These are phyloP conservation scores for Toxostoma redivivum DNA, from an alignment of 2,113 vertebrate species.

Conservation along the genomic window DNA sequence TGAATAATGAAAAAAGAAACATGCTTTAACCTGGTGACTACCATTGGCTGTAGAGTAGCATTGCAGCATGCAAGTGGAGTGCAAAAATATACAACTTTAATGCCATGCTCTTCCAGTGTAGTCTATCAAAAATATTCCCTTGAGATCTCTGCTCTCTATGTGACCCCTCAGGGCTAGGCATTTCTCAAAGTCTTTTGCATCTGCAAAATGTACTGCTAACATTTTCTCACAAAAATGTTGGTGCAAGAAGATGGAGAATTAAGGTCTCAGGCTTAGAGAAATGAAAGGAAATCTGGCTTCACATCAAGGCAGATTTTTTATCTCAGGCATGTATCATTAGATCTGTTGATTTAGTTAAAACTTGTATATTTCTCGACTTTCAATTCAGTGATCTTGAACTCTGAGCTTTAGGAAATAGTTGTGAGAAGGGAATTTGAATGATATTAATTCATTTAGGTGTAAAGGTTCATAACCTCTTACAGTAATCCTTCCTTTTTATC, in stretches of 20 bases:
- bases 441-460: not conserved
- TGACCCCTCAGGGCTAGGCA: not conserved
- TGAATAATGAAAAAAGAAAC: not conserved
- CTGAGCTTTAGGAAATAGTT: not conserved
- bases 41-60: not conserved
- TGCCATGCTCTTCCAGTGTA: not conserved
- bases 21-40: not conserved
- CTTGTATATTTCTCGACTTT: not conserved
- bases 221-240: not conserved
- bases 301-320: not conserved
- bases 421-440: not conserved
- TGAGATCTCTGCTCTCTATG: not conserved
- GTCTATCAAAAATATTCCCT: not conserved
- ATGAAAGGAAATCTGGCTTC: not conserved
- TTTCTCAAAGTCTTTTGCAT: not conserved
- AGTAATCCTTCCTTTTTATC: not conserved
- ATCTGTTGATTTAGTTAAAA: constrained; percentile 11
- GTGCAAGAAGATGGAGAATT: not conserved
- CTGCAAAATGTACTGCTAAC: not conserved
- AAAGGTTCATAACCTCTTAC: not conserved
- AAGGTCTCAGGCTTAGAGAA: not conserved
- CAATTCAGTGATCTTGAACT: not conserved
- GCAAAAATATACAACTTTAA: not conserved
- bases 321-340: not conserved
- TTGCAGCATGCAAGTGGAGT: not conserved